phyloP scores from a whole-genome alignment of 2,888 invertebrate genomes.

The Eupithecia tripunctaria region DNA sequence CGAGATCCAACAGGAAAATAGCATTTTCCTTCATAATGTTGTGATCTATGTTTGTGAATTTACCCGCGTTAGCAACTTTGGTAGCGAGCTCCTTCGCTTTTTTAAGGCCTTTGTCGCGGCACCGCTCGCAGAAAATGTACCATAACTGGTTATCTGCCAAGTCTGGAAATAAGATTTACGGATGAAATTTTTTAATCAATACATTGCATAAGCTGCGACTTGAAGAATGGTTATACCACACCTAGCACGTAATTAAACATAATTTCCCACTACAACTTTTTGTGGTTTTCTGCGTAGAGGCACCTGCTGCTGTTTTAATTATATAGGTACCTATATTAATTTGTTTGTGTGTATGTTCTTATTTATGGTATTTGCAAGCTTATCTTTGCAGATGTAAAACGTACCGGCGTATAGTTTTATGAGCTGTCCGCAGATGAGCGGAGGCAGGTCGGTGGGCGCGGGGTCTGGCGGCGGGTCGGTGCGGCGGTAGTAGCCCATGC shows the following conservation, averaged over 20 bases:
- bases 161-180: slow-evolving; percentile 21
- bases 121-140: slow-evolving; percentile 96
- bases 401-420: slow-evolving; percentile 56
- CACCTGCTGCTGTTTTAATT: too few species aligned
- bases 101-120: slow-evolving; percentile 89
- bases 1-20: slow-evolving; percentile 95
- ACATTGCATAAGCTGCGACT: not conserved
- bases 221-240: not conserved
- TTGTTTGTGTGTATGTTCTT: too few species aligned
- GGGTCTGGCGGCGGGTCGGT: slow-evolving; percentile 67
- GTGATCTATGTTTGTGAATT: slow-evolving; percentile 72
- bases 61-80: slow-evolving; percentile 40
- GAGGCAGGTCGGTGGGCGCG: slow-evolving; percentile 50
- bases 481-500: slow-evolving; percentile 93
- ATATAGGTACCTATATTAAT: too few species aligned
- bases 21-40: slow-evolving; percentile 96
- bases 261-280: too few species aligned
- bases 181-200: not conserved
- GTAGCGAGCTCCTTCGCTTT: not conserved
- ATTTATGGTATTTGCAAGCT: too few species aligned
- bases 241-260: not conserved
- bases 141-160: slow-evolving; percentile 88
- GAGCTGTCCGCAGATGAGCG: slow-evolving; percentile 67
- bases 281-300: too few species aligned
- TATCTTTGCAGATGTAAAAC: not conserved